Evolutionary conservation across 2,113 vertebrate genomes (phyloP).

Genomic region (Brienomyrus brachyistius): DNA sequence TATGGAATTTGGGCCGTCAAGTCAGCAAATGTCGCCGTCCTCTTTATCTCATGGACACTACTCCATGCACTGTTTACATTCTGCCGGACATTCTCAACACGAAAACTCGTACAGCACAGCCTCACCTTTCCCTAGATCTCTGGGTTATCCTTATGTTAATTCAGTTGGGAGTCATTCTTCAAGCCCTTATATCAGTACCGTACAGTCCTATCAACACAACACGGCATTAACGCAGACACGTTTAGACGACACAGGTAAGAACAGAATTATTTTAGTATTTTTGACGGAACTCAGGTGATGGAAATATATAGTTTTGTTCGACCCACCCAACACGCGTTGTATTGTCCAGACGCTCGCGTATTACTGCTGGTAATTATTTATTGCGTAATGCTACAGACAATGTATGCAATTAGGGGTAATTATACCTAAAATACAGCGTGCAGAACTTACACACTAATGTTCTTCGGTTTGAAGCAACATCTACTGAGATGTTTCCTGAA

Average conservation of each 20-base stretch:
- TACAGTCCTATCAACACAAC: conserved; percentile 96
- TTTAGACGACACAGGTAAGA: conserved; percentile 92
- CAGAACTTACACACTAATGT: conserved; percentile 74
- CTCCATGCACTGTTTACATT: conserved; percentile 99
- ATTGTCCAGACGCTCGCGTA: conserved; percentile 82
- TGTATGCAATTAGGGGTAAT: conserved; percentile 99
- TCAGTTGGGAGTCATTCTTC: conserved; percentile 94
- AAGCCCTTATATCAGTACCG: conserved; percentile 93
- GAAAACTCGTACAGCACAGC: conserved; percentile 92
- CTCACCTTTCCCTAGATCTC: conserved; percentile 90
- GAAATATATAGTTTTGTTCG: conserved; percentile 43
- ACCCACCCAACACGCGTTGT: conserved; percentile 53
- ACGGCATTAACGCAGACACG: conserved; percentile 88
- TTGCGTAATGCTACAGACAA: conserved; percentile 99
- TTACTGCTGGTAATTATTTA: conserved; percentile 98
- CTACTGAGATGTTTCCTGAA: conserved; percentile 48
- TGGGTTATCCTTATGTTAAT: conserved; percentile 98
- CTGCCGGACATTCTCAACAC: conserved; percentile 89
- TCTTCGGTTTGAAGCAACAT: conserved; percentile 60
- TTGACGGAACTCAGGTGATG: conserved; percentile 36
- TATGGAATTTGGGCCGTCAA: conserved; percentile 99
- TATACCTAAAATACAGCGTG: conserved; percentile 93
- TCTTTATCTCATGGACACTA: conserved; percentile 98
- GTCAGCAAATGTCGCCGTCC: conserved; percentile 99
- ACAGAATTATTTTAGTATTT: conserved; percentile 11